A percentile compares a stretch with the other conserved stretches of the same genome.
phyloP scores from a whole-genome alignment of 2,797 vertebrate genomes.

The Arnoldichthys spilopterus region DNA sequence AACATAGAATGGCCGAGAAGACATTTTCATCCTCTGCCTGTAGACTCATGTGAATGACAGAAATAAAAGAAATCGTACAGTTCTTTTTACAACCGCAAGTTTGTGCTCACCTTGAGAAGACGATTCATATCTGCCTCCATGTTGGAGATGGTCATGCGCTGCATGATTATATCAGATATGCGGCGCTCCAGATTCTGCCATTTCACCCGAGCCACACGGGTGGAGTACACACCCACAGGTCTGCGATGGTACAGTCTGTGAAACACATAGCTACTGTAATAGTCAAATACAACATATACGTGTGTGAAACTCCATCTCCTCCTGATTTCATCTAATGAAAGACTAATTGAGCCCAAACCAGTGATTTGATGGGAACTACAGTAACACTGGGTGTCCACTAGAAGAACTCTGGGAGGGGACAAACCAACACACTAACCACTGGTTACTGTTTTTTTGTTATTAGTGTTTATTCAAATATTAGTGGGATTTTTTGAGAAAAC shows the following conservation, averaged over 20 bases:
- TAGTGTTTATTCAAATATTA: too few species aligned
- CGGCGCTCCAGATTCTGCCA: conserved; percentile 94
- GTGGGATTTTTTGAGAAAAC: too few species aligned
- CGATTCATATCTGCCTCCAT: conserved; percentile 98
- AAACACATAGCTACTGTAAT: conserved; percentile 8
- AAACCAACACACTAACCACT: too few species aligned
- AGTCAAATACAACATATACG: too few species aligned
- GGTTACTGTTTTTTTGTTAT: too few species aligned
- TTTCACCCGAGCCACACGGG: conserved; percentile 88
- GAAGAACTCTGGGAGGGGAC: too few species aligned
- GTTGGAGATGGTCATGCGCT: conserved; percentile 97
- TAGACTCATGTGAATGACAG: neutral
- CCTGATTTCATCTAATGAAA: too few species aligned
- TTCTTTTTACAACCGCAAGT: neutral
- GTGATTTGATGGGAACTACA: too few species aligned
- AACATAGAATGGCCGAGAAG: neutral
- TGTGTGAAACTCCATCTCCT: too few species aligned
- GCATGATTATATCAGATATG: conserved; percentile 94
- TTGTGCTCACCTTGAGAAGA: conserved; percentile 84
- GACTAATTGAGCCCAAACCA: too few species aligned
- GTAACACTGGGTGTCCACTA: too few species aligned
- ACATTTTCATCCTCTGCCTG: neutral
- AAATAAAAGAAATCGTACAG: neutral
- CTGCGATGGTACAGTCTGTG: conserved; percentile 86
- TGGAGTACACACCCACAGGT: conserved; percentile 82